Conservation (phyloP, 1,140 invertebrate genomes). For the Microplitis mediator region DNA sequence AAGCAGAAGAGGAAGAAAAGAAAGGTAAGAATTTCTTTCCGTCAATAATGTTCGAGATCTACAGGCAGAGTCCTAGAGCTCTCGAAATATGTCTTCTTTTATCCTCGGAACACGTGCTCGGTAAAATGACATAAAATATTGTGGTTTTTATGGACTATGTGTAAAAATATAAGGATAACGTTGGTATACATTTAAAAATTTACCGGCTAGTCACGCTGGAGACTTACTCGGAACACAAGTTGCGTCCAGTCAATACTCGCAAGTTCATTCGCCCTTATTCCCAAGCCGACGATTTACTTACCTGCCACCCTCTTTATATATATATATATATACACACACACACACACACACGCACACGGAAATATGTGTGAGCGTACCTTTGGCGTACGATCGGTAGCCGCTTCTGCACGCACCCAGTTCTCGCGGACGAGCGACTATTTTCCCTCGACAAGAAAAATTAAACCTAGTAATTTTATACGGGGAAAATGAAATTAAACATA, state of each 20-base stretch:
- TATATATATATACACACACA: not conserved
- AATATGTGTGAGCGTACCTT: not conserved
- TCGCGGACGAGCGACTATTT: not conserved
- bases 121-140: no score
- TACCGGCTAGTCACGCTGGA: not conserved
- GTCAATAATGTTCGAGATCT: no score
- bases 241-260: slow-evolving; percentile 12
- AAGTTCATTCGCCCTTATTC: slow-evolving; percentile 14
- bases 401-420: not conserved
- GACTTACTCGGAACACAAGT: not conserved
- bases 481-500: not conserved
- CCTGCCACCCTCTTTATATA: not conserved
- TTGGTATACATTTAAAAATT: not conserved
- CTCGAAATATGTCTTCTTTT: no score
- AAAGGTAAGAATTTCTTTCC: no score
- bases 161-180: not conserved
- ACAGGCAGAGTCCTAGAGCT: no score
- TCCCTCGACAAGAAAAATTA: not conserved
- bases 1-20: no score
- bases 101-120: no score
- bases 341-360: not conserved
- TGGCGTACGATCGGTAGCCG: not conserved
- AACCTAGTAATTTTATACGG: not conserved
- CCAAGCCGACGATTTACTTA: slow-evolving; percentile 15
- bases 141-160: not conserved